Evolutionary conservation across 2,888 invertebrate species (phyloP).

Genomic region (Galerucella calmariensis): DNA sequence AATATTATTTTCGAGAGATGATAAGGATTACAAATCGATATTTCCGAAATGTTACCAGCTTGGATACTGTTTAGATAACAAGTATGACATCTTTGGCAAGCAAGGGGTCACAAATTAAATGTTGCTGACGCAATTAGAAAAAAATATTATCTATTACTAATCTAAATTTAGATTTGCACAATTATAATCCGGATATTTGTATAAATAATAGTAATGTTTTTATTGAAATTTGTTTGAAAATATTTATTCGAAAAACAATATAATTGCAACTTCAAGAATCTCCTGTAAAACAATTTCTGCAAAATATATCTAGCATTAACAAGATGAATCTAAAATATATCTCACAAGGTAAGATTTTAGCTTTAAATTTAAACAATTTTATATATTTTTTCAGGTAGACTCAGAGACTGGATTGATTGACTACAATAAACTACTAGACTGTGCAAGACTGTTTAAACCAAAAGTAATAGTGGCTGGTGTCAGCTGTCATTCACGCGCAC

Average conservation of each 20-base stretch:
- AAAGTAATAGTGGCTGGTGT: slow-evolving; percentile 93
- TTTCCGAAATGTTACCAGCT: neutral
- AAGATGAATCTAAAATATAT: no score
- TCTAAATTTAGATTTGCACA: neutral
- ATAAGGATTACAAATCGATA: neutral
- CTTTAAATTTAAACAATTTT: no score
- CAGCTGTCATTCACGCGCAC: slow-evolving; percentile 91
- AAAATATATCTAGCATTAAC: no score
- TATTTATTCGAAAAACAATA: no score
- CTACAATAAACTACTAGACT: slow-evolving; percentile 86
- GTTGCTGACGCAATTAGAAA: neutral
- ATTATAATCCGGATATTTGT: neutral
- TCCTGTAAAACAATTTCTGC: no score
- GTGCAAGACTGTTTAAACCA: slow-evolving; percentile 89
- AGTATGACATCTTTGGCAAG: neutral
- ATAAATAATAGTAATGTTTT: neutral
- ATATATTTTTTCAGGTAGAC: slow-evolving; percentile 68
- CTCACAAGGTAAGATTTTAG: no score
- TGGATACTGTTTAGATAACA: neutral
- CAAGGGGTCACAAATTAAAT: neutral
- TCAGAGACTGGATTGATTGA: slow-evolving; percentile 88
- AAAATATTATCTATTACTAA: neutral
- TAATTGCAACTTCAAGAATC: no score
- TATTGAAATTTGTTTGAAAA: no score
- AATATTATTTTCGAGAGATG: neutral